Conservation (phyloP, 2,888 invertebrate genomes). For the Papilio elwesi region DNA sequence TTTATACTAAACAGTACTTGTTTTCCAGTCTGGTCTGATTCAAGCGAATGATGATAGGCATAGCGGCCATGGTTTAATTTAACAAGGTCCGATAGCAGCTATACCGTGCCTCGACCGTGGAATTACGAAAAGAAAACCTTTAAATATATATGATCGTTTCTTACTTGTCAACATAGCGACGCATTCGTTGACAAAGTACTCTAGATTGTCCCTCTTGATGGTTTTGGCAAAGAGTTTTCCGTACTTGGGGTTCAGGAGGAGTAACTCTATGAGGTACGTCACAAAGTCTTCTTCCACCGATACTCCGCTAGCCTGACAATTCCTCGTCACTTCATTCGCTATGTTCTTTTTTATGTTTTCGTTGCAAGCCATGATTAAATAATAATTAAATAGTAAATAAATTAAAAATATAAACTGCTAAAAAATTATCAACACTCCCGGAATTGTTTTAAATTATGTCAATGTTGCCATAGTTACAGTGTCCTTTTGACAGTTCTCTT, state of each 20-base stretch:
- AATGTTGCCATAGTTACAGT: constrained; percentile 38
- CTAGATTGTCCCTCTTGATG: constrained; percentile 76
- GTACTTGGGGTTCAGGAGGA: constrained; percentile 84
- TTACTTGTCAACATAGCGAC: constrained; percentile 75
- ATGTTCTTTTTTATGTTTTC: constrained; percentile 83
- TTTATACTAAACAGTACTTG: no score
- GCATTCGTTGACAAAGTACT: constrained; percentile 81
- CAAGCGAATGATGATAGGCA: no score
- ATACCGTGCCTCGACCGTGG: no score
- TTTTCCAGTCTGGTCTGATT: no score
- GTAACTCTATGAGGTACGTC: constrained; percentile 78
- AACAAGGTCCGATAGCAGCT: no score
- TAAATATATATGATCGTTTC: constrained; percentile 45
- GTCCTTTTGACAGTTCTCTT: neutral
- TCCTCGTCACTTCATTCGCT: constrained; percentile 83
- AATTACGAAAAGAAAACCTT: no score
- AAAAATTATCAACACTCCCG: constrained; percentile 26
- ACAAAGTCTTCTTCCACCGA: constrained; percentile 79
- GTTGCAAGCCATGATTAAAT: constrained; percentile 67
- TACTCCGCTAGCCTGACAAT: constrained; percentile 73
- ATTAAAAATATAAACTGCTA: constrained; percentile 34
- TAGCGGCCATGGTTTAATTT: no score
- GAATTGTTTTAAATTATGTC: constrained; percentile 35
- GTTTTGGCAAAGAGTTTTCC: constrained; percentile 77
- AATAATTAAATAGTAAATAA: constrained; percentile 34